phyloP scores from a whole-genome alignment of 2,797 vertebrate genomes.

The Peromyscus melanophrys region DNA sequence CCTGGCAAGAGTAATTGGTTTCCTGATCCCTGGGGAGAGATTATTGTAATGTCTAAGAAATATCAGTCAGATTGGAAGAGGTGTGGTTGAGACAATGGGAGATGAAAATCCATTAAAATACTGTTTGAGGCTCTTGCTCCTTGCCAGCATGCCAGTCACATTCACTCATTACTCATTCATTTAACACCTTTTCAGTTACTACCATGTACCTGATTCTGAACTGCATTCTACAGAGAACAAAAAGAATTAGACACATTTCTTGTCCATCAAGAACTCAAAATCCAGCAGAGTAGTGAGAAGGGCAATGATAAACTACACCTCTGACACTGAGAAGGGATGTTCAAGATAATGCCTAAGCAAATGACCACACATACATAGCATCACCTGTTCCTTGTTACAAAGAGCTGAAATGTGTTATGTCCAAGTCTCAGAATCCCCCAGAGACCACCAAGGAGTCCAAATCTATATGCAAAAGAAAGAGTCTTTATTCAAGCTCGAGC shows the following conservation, averaged over 20 bases:
- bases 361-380: background rate
- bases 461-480: too few relatives aligned
- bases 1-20: conserved; percentile 78
- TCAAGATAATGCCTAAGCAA: conserved; percentile 3
- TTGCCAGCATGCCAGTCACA: conserved; percentile 51
- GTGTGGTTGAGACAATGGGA: conserved; percentile 56
- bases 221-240: background rate
- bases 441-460: too few relatives aligned
- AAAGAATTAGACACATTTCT: conserved; percentile 14
- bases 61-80: conserved; percentile 74
- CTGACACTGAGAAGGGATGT: background rate
- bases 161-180: conserved; percentile 9
- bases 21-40: conserved; percentile 80
- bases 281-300: background rate
- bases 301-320: conserved; percentile 10
- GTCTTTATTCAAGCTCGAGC: too few relatives aligned
- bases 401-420: background rate
- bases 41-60: conserved; percentile 79
- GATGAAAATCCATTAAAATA: conserved; percentile 79
- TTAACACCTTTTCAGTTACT: conserved; percentile 24
- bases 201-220: background rate
- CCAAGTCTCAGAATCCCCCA: too few relatives aligned
- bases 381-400: conserved; percentile 11
- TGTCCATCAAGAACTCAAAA: background rate
- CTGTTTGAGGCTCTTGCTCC: conserved; percentile 61